Base-by-base conservation (phyloP, 1,140 invertebrate species). In the Contarinia nasturtii region DNA sequence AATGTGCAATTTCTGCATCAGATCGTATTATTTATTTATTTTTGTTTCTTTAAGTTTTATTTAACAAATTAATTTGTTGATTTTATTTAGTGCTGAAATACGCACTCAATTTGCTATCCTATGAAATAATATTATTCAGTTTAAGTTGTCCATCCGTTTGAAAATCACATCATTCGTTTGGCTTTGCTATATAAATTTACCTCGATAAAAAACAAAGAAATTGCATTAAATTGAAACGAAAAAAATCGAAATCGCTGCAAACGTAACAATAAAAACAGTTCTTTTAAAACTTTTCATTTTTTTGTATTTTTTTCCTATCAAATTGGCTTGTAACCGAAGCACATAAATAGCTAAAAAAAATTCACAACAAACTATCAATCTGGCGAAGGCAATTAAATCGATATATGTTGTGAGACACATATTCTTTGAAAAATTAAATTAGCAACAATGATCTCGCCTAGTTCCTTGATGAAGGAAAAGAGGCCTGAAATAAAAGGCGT, bases 211-310 rank as follows among this genome's bases (percentile, higher is more conserved):
- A 36, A 10, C 8, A 36, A 10, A 40, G 12, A 51, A 57, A 57
- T 49, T 57, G 50, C 46, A 57, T 44, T 57, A 55, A 44, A 53
- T 57, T 49, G 56, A 48, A n/a, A n/a, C n/a, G 54, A 46, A 41
- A 55, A 53, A 52, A 53, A 50, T 7, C n/a, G 7, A 40, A 36
- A 36, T 36, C n/a, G n/a, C 18, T 40, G n/a, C 18, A 15, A 15
- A 15, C 18, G n/a, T 40, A 40, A 40, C 38, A 40, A 40, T n/a
- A 40, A 40, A 40, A 4, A 40, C 12, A 40, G n/a, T n/a, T n/a
- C n/a, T 15, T 40, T 40, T 40, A 14, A 7, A 40, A 10, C 27
- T 27, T 10, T 40, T n/a, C n/a, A n/a, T 40, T 40, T 40, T 40
- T 14, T 40, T 40, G n/a, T 7, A 36, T 36, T 36, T 36, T 36